Conservation (phyloP, 2,797 vertebrate species). For the Cetoscarus ocellatus region DNA sequence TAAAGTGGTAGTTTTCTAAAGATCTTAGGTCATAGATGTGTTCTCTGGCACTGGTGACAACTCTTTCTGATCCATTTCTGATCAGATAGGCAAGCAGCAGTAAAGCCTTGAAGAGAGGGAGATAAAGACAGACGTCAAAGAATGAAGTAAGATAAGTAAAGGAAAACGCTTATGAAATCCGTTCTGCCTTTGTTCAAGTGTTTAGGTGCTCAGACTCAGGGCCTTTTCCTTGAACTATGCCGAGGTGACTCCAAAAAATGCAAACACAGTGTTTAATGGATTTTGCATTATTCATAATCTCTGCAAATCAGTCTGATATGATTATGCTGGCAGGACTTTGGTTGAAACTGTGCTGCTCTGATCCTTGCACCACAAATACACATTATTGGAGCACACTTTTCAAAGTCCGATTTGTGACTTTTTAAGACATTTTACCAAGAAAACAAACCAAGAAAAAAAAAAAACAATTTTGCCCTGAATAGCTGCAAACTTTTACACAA, state of each 20-base stretch:
- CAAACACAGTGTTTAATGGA: background rate
- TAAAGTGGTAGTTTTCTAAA: conserved; percentile 98
- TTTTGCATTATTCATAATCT: conserved; percentile 8
- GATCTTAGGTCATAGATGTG: conserved; percentile 99
- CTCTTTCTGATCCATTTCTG: conserved; percentile 98
- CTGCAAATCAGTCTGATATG: background rate
- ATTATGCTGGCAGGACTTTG: background rate
- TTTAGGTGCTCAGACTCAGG: background rate
- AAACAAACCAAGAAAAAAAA: background rate
- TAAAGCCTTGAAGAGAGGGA: conserved; percentile 88
- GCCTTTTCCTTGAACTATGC: too few relatives aligned
- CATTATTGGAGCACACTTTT: too few relatives aligned
- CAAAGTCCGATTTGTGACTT: too few relatives aligned
- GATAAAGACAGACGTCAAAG: background rate
- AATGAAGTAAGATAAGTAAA: background rate
- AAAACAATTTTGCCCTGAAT: too few relatives aligned
- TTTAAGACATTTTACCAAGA: background rate
- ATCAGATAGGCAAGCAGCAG: conserved; percentile 98
- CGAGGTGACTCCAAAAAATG: conserved; percentile 1
- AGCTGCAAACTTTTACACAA: too few relatives aligned
- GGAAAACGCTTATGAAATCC: background rate
- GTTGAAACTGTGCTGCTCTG: background rate
- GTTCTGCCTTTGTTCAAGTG: background rate
- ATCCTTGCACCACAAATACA: background rate
- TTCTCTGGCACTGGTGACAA: conserved; percentile 99